Evolutionary conservation across 2,113 vertebrate species (phyloP).

Genomic region (Macquaria ambigua): DNA sequence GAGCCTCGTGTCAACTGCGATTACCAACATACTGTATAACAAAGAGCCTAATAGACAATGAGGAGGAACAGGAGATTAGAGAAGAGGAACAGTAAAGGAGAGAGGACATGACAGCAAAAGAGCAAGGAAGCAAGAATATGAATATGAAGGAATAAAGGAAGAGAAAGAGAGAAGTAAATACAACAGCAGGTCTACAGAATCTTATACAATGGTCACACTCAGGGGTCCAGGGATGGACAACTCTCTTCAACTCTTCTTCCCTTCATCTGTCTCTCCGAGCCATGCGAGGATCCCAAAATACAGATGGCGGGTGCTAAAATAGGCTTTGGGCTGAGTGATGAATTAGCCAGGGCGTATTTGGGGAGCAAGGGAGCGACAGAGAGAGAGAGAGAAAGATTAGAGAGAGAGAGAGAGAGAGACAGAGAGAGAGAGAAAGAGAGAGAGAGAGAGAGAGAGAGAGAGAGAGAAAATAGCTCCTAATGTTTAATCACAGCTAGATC

Average conservation of each 20-base stretch:
- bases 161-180: not conserved
- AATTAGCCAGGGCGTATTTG: conserved; percentile 66
- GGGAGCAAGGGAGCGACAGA: conserved; percentile 44
- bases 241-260: conserved; percentile 30
- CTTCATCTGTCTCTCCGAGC: conserved; percentile 58
- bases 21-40: conserved; percentile 14
- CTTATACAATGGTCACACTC: conserved; percentile 25
- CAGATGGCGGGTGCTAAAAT: conserved; percentile 67
- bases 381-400: not conserved
- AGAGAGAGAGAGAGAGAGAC: not conserved
- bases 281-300: conserved; percentile 69
- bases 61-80: not conserved
- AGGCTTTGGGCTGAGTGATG: conserved; percentile 64
- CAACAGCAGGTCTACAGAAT: conserved; percentile 18
- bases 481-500: conserved; percentile 71
- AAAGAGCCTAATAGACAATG: conserved; percentile 8
- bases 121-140: not conserved
- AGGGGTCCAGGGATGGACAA: conserved; percentile 43
- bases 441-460: conserved; percentile 7
- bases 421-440: not conserved
- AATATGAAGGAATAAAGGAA: conserved; percentile 5
- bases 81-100: not conserved
- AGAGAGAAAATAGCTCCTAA: conserved; percentile 54
- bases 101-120: not conserved
- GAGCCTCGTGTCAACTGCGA: conserved; percentile 22